A percentile compares a stretch with the other conserved stretches of the same genome.
These are phyloP conservation scores for Malacosoma neustria DNA, from an alignment of 2,888 invertebrate species.

Conservation along the genomic window DNA sequence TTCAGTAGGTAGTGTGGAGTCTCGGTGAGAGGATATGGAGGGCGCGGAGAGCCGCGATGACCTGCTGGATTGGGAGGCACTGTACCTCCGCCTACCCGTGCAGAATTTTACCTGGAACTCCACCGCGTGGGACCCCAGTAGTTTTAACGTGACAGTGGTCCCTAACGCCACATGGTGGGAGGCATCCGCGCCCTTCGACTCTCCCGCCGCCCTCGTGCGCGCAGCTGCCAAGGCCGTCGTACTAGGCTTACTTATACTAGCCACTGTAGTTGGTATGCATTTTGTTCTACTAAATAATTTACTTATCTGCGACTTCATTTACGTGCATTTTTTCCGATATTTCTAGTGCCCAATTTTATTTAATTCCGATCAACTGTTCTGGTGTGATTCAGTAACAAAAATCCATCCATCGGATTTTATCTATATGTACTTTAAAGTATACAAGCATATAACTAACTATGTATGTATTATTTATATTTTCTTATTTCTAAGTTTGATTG, in stretches of 20 bases:
- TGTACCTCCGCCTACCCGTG: constrained; percentile 47
- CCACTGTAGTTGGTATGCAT: constrained; percentile 79
- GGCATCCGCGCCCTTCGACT: constrained; percentile 60
- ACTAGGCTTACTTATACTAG: constrained; percentile 76
- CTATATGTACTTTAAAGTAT: too few species aligned
- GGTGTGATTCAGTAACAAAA: too few species aligned
- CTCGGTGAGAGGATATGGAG: constrained; percentile 66
- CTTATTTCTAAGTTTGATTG: too few species aligned
- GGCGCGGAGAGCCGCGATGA: constrained; percentile 61
- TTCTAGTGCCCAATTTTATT: too few species aligned
- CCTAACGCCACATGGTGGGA: constrained; percentile 57
- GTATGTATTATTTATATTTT: too few species aligned
- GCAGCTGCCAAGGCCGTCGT: constrained; percentile 76
- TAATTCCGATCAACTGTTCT: too few species aligned
- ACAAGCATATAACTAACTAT: too few species aligned
- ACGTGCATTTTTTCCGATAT: too few species aligned
- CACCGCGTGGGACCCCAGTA: constrained; percentile 41
- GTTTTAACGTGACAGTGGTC: constrained; percentile 47
- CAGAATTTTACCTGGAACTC: constrained; percentile 51
- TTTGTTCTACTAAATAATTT: too few species aligned
- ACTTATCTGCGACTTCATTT: too few species aligned
- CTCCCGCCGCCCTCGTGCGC: constrained; percentile 72
- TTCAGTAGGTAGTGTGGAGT: constrained; percentile 40
- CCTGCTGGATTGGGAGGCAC: constrained; percentile 57
- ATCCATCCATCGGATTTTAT: too few species aligned